These are phyloP conservation scores for Tetraneura akinire DNA, from an alignment of 1,140 invertebrate genomes.

Conservation along the genomic window DNA sequence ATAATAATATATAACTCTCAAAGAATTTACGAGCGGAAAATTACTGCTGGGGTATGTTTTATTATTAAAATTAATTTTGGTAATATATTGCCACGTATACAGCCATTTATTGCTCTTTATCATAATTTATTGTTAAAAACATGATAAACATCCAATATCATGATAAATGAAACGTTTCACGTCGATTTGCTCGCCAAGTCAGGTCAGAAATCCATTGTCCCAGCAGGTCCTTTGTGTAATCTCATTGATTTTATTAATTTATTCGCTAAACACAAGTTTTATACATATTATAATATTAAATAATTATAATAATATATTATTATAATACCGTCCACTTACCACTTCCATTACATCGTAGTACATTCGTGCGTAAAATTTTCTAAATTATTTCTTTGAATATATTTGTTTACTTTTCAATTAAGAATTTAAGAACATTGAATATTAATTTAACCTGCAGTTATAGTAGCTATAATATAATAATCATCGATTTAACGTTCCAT, in stretches of 20 bases:
- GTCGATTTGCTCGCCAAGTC: neutral
- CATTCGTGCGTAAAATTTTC: too few species aligned
- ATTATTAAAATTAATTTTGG: slow-evolving; percentile 37
- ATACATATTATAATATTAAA: neutral
- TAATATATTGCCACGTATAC: neutral
- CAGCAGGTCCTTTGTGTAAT: neutral
- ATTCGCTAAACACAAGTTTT: neutral
- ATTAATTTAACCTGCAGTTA: too few species aligned
- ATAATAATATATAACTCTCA: neutral
- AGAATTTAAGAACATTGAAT: too few species aligned
- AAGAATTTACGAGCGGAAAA: slow-evolving; percentile 44
- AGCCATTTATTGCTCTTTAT: neutral
- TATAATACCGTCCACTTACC: too few species aligned
- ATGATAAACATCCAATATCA: slow-evolving; percentile 38
- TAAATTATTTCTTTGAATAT: too few species aligned
- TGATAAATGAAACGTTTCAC: neutral
- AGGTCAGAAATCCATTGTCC: neutral
- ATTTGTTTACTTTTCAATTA: too few species aligned
- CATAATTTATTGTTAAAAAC: slow-evolving; percentile 20
- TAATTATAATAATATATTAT: too few species aligned
- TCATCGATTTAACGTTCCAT: too few species aligned
- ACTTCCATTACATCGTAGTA: too few species aligned
- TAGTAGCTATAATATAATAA: too few species aligned
- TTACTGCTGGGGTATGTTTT: slow-evolving; percentile 28
- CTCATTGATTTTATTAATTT: neutral